Evolutionary conservation across 2,113 vertebrate species (phyloP).

Genomic region (Muscicapa adusta): DNA sequence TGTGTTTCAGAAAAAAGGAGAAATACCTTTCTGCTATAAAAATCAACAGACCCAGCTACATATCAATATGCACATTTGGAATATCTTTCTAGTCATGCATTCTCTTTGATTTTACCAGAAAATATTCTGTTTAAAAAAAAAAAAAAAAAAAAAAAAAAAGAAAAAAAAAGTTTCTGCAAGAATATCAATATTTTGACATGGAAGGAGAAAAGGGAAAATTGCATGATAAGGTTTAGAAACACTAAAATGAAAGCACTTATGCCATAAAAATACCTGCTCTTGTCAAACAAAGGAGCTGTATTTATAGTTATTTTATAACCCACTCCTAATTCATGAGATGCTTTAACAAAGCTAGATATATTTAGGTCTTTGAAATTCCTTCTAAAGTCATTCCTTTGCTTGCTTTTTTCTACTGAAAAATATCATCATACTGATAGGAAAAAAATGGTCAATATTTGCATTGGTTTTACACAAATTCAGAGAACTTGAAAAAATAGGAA

Average conservation of each 20-base stretch:
- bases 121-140: conserved; percentile 49
- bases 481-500: not conserved
- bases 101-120: conserved; percentile 76
- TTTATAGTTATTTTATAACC: conserved; percentile 55
- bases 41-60: conserved; percentile 64
- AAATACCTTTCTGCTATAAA: conserved; percentile 61
- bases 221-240: conserved; percentile 64
- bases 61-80: conserved; percentile 78
- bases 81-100: conserved; percentile 75
- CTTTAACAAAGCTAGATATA: conserved; percentile 44
- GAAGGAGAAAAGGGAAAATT: conserved; percentile 71
- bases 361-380: conserved; percentile 14
- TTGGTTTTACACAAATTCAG: not conserved
- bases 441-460: conserved; percentile 49
- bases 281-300: conserved; percentile 61
- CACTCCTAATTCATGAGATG: conserved; percentile 44
- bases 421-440: not conserved
- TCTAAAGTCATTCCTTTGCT: conserved; percentile 40
- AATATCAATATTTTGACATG: conserved; percentile 78
- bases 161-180: conserved; percentile 64
- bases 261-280: conserved; percentile 63
- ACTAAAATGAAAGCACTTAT: conserved; percentile 68
- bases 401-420: conserved; percentile 55
- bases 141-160: not conserved
- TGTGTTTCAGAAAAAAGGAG: conserved; percentile 31